Base-by-base conservation (phyloP, 2,888 invertebrate genomes). In the Sphinx pinastri region DNA sequence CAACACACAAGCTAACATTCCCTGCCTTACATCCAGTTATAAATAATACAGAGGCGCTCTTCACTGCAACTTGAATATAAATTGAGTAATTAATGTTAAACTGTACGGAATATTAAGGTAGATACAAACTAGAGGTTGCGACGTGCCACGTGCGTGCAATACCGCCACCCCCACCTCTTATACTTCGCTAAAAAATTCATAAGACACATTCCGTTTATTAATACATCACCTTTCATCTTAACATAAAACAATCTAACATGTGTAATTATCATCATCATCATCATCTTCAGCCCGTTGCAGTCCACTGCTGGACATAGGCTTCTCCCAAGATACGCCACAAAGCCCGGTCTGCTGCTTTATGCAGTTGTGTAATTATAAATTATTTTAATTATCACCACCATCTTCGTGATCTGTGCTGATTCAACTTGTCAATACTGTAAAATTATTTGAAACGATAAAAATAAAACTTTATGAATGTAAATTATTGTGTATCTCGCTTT, bases 21-120 rank as follows among this genome's bases (percentile, higher is more conserved):
- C 49, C 63, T 63, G 63, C 63, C 63, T 63, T 63, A 63, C 63
- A 63, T 63, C 63, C 63, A 67, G 71, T 70, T 68, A 88, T 91
- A 90, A 91, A 91, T 91, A 90, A 89, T 90, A 89, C 83, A 91
- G 85, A 84, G 77, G 84, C 87, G 84, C 87, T 88, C 87, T 88
- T 90, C 88, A 86, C 81, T 89, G 89, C 88, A 89, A 90, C 87
- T 91, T 88, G 91, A 92, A 91, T 92, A 89, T 89, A 91, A 92
- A 92, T 90, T 85, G 88, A 82, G 83, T 88, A 88, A 92, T 92
- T 92, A 92, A 91, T 88, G 82, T 88, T 89, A 89, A 91, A 87
- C 88, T 85, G 80, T 84, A 81, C 67, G 81, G 81, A 84, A 88
- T 88, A 88, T 86, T 81, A 86, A 87, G 86, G 83, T 84, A 87